A percentile compares a stretch with the other conserved stretches of the same genome.
phyloP scores from a whole-genome alignment of 2,888 invertebrate genomes.

The Nemapogon koenigi region DNA sequence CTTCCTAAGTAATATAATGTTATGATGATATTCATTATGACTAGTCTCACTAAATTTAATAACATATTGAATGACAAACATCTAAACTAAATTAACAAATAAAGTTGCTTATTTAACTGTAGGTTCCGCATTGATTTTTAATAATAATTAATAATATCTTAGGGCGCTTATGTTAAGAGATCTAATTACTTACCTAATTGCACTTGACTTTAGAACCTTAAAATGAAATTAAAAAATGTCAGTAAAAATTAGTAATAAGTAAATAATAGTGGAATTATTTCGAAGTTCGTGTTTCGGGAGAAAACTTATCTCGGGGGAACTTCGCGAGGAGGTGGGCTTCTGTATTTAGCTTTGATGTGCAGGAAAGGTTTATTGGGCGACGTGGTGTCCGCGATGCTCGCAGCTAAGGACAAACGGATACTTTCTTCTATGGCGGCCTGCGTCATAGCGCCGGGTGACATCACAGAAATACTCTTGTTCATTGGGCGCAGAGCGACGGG shows the following conservation, averaged over 20 bases:
- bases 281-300: neutral
- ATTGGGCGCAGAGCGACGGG: slow-evolving; percentile 30
- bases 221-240: neutral
- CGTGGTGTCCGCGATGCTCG: slow-evolving; percentile 36
- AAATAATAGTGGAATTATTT: neutral
- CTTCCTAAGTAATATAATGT: too few species aligned
- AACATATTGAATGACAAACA: too few species aligned
- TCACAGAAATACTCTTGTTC: slow-evolving; percentile 32
- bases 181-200: slow-evolving; percentile 8
- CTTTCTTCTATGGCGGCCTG: slow-evolving; percentile 58
- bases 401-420: slow-evolving; percentile 47
- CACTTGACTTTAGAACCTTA: slow-evolving; percentile 5
- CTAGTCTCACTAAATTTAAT: slow-evolving; percentile 34
- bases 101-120: too few species aligned
- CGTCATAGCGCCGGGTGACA: slow-evolving; percentile 34
- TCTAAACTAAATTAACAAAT: too few species aligned
- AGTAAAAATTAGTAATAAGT: slow-evolving; percentile 1
- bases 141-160: neutral
- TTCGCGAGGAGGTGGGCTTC: slow-evolving; percentile 70
- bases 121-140: too few species aligned
- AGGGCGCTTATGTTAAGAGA: slow-evolving; percentile 9
- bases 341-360: slow-evolving; percentile 76
- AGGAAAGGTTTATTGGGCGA: slow-evolving; percentile 63
- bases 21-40: slow-evolving; percentile 25
- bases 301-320: slow-evolving; percentile 61